Base-by-base conservation (phyloP, 2,797 vertebrate species). In the Smutsia gigantea region DNA sequence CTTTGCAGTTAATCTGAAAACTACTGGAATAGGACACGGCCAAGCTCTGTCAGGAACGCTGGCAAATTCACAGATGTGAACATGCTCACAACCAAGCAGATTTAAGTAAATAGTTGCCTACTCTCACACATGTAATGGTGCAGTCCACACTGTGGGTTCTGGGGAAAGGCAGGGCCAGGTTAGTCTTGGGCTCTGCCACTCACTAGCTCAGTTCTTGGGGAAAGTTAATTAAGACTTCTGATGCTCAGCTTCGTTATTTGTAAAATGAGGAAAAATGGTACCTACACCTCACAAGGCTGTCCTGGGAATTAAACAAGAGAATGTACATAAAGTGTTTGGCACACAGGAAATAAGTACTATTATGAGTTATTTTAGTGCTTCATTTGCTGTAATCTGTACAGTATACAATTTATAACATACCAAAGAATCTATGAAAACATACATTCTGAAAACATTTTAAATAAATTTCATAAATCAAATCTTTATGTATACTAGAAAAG, bases 381-480 rank as follows among this genome's bases (percentile, higher is more conserved):
- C 68, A 21, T 29, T 53, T 31, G 19, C 66, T n/a, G 27, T 61
- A 21, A 75, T 17, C 53, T 68, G 18, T 21, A 72, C 72, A 92
- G 37, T 6, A 66, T 53, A 46, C 3, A 74, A 42, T 59, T 78
- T 71, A 57, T 31, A 19, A 79, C 11, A 63, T 2, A 51, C 46
- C 17, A 12, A 75, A 87, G 42, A 87, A 39, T 21, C 69, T 74
- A 72, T 25, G 13, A 72, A 97, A 82, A 83, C 7, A 27, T 21
- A 12, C 10, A 53, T 42, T 49, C 53, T 42, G 61, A 49, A 72
- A 59, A 66, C 34, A n/a, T 31, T 71, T 51, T 39, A 72, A 83
- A n/a, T 39, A 23, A 42, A 81, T 63, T 83, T 69, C 69, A 46
- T 27, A 87, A 64, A 49, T 72, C 18, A 74, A 31, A 27, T 68